phyloP scores from a whole-genome alignment of 2,113 vertebrate species.

The Ceyx cyanopectus region DNA sequence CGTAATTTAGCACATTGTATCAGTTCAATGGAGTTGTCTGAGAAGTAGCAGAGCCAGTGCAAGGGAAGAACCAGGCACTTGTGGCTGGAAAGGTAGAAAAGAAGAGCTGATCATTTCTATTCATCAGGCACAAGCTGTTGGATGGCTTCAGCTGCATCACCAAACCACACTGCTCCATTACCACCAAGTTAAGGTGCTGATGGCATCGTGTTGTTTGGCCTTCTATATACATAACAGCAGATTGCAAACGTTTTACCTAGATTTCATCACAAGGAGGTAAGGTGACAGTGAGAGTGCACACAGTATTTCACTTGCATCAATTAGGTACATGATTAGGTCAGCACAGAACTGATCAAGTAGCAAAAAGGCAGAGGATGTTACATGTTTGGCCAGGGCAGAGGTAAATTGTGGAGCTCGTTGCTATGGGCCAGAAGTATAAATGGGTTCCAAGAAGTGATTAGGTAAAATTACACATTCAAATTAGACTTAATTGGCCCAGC shows the following conservation, averaged over 20 bases:
- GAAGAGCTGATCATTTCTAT: neutral
- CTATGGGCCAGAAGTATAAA: neutral
- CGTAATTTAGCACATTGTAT: neutral
- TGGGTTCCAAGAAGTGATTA: slow-evolving; percentile 30
- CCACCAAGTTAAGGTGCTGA: neutral
- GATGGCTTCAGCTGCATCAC: neutral
- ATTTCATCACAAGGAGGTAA: slow-evolving; percentile 14
- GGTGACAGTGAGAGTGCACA: neutral
- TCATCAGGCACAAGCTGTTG: neutral
- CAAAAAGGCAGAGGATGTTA: neutral
- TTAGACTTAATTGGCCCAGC: slow-evolving; percentile 32
- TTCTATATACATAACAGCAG: neutral
- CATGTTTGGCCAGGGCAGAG: neutral
- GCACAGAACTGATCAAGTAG: neutral
- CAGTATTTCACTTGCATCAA: neutral
- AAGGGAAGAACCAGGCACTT: neutral
- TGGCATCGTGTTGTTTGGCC: neutral
- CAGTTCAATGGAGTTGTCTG: neutral
- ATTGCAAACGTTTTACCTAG: neutral
- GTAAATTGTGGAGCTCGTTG: neutral
- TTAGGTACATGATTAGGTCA: neutral
- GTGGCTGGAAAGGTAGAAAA: neutral
- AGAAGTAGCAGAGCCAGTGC: neutral
- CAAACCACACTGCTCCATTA: neutral
- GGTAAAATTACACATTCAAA: slow-evolving; percentile 27